Conservation (phyloP, 1,140 invertebrate species). For the Heliconius melpomene region DNA sequence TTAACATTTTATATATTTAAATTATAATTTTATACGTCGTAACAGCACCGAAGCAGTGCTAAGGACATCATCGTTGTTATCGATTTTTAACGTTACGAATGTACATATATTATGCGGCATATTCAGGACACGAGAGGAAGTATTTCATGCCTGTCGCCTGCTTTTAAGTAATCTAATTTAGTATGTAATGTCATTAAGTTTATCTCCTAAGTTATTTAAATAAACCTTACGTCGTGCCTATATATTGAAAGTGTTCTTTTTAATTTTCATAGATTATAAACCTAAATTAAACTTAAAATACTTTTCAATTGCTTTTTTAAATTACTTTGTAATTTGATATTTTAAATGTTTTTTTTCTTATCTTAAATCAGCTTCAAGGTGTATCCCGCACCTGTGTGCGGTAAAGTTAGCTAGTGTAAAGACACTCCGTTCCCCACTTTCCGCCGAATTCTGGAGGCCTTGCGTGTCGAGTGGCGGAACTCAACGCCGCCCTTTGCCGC, state of each 20-base stretch:
- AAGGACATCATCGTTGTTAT: conserved; percentile 15
- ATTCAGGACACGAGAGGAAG: not conserved
- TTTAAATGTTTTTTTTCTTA: too few species aligned
- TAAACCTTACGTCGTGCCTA: not conserved
- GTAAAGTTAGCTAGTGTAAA: too few species aligned
- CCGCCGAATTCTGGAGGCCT: too few species aligned
- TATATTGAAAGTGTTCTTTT: not conserved
- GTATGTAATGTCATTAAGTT: not conserved
- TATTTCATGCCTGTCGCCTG: not conserved
- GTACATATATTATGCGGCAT: conserved; percentile 18
- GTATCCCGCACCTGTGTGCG: too few species aligned
- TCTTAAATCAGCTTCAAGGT: too few species aligned
- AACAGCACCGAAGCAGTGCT: conserved; percentile 22
- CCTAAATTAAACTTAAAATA: too few species aligned
- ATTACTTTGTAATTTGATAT: too few species aligned
- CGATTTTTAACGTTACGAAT: conserved; percentile 13
- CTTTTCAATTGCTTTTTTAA: too few species aligned
- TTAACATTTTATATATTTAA: not conserved
- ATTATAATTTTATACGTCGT: conserved; percentile 43
- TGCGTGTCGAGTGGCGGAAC: too few species aligned
- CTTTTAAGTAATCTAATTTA: not conserved
- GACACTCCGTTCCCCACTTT: too few species aligned
- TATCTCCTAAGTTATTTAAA: not conserved
- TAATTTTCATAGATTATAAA: too few species aligned
- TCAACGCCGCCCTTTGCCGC: too few species aligned